Conservation (phyloP, 2,888 invertebrate species). For the Clanis bilineata region DNA sequence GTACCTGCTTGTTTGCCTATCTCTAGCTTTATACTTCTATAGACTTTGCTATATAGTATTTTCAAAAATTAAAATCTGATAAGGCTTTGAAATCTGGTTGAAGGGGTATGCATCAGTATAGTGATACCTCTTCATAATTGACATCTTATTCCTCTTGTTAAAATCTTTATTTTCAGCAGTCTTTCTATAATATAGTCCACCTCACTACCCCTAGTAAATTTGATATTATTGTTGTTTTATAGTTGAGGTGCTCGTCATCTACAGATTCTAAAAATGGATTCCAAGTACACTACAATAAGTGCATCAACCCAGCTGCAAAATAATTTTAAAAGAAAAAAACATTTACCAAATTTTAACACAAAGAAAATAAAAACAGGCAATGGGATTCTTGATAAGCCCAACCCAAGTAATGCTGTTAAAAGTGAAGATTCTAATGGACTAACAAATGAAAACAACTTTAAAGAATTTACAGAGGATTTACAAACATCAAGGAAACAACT, state of each 20-base stretch:
- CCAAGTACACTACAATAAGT: slow-evolving; percentile 64
- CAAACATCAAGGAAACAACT: slow-evolving; percentile 70
- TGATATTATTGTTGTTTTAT: no score
- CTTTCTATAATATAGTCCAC: no score
- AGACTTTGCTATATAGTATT: no score
- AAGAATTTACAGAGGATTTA: slow-evolving; percentile 44
- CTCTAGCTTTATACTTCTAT: no score
- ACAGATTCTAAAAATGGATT: slow-evolving; percentile 57
- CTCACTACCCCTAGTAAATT: no score
- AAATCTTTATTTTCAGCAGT: no score
- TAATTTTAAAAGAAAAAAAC: slow-evolving; percentile 48
- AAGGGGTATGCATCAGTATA: no score
- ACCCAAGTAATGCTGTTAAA: slow-evolving; percentile 16
- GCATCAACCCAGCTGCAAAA: slow-evolving; percentile 42
- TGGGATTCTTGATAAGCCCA: slow-evolving; percentile 25
- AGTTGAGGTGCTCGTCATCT: not conserved
- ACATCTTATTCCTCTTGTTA: no score
- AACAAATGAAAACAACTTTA: slow-evolving; percentile 31
- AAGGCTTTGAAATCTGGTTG: no score
- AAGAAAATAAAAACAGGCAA: slow-evolving; percentile 54
- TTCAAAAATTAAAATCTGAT: no score
- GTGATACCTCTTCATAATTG: no score
- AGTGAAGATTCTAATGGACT: slow-evolving; percentile 36
- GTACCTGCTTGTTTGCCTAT: no score
- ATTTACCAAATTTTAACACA: slow-evolving; percentile 42